These are phyloP conservation scores for Heliconius eleuchia DNA, from an alignment of 1,140 invertebrate genomes.

Conservation along the genomic window DNA sequence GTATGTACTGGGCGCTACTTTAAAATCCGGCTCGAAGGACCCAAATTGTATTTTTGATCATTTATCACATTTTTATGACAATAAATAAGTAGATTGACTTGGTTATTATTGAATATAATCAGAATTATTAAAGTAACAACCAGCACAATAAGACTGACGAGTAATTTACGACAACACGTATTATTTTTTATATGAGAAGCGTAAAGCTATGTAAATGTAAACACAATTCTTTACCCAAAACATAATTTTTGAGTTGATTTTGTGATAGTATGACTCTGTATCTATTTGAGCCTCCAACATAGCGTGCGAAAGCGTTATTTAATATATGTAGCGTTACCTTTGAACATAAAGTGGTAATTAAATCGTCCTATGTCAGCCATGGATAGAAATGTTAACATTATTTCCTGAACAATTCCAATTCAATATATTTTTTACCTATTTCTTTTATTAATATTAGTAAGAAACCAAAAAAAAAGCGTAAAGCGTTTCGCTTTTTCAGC, in stretches of 20 bases:
- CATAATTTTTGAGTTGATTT: background rate
- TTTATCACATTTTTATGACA: background rate
- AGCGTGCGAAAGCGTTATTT: constrained; percentile 35
- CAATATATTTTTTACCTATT: background rate
- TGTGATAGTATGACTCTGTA: constrained; percentile 19
- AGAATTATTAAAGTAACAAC: background rate
- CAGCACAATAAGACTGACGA: constrained; percentile 5
- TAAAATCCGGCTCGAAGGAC: background rate
- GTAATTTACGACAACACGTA: constrained; percentile 5
- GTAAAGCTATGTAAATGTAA: constrained; percentile 19
- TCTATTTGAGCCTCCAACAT: constrained; percentile 24
- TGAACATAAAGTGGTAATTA: constrained; percentile 86
- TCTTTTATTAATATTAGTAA: background rate
- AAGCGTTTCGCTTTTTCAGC: background rate
- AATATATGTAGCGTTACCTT: constrained; percentile 82
- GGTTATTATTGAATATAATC: background rate
- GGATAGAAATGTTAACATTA: constrained; percentile 70
- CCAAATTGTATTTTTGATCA: background rate
- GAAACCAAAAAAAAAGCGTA: background rate
- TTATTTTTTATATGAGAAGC: constrained; percentile 7
- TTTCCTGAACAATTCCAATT: constrained; percentile 27
- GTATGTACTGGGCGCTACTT: background rate
- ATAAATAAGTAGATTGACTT: background rate
- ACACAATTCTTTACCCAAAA: constrained; percentile 8
- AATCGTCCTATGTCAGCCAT: constrained; percentile 84